phyloP scores from a whole-genome alignment of 2,888 invertebrate species.

The Omphaloscelis lunosa region DNA sequence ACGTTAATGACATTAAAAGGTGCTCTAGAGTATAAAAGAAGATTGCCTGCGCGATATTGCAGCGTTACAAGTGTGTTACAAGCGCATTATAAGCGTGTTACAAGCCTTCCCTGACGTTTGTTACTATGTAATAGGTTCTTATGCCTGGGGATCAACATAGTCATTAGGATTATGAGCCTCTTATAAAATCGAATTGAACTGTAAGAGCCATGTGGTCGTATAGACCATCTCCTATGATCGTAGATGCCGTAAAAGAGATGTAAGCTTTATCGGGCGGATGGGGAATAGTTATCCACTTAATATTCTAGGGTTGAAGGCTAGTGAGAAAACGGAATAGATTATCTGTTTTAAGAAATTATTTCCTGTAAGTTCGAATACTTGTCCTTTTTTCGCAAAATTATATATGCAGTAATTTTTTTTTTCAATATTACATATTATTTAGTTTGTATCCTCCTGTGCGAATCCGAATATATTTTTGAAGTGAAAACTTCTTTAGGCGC shows the following conservation, averaged over 20 bases:
- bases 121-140: slow-evolving; percentile 54
- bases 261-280: slow-evolving; percentile 7
- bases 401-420: background rate
- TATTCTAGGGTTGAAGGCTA: background rate
- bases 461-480: background rate
- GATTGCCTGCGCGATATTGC: slow-evolving; percentile 60
- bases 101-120: slow-evolving; percentile 42
- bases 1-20: slow-evolving; percentile 53
- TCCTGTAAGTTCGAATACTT: background rate
- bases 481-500: no score
- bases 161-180: slow-evolving; percentile 28
- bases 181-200: slow-evolving; percentile 43
- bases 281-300: background rate
- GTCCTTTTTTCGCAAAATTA: background rate
- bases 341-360: background rate
- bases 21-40: slow-evolving; percentile 62
- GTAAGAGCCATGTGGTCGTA: slow-evolving; percentile 7
- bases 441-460: background rate
- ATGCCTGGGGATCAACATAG: slow-evolving; percentile 34
- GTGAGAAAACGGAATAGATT: background rate
- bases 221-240: background rate
- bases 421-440: no score
- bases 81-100: slow-evolving; percentile 41
- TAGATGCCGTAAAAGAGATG: slow-evolving; percentile 7
- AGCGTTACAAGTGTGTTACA: slow-evolving; percentile 49